Base-by-base conservation (phyloP, 2,888 invertebrate species). In the Microctonus hyperodae region DNA sequence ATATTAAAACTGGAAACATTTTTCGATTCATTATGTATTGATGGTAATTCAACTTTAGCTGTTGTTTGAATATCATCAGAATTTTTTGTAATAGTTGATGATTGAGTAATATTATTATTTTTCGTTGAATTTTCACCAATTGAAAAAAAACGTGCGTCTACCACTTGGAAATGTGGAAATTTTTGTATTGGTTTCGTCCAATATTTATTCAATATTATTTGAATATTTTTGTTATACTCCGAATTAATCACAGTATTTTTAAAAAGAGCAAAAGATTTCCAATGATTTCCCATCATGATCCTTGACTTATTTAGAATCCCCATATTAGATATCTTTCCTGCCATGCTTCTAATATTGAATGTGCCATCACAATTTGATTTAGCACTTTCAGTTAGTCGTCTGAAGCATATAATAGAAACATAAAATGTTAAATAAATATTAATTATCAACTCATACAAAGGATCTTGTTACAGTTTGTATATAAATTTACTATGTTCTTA, bases 161-260 rank as follows among this genome's bases (percentile, higher is more conserved):
- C 77, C 0, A 55, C 5, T 81, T 76, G 81, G 0, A 79, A 76
- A 23, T 79, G 81, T 0, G 81, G 79, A 16, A 87, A 76, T 76
- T 85, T 87, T 73, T 88, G 86, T 44, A 88, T 75, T 44, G 86
- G 79, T 1, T 85, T 83, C 1, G 85, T 79, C 83, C 88, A 86
- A 70, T 88, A 87, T 72, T 86, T 88, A 72, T 84, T 86, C 2
- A 88, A 60, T 11, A 83, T 78, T 55, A 85, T 79, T 55, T 86
- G 85, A 23, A 86, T 72, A 50, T 81, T 84, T 67, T 83, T 85
- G 48, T 86, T 85, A 44, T 78, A 84, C 10, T 84, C 82, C 13
- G 85, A 78, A 74, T 86, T 87, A 9, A 81, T 78, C 1, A 87
- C 72, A 71, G 86, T 85, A 5, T 85, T 84, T 74, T 86, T 86